Conservation (phyloP, 1,140 invertebrate genomes). For the Drosophila hydei region DNA sequence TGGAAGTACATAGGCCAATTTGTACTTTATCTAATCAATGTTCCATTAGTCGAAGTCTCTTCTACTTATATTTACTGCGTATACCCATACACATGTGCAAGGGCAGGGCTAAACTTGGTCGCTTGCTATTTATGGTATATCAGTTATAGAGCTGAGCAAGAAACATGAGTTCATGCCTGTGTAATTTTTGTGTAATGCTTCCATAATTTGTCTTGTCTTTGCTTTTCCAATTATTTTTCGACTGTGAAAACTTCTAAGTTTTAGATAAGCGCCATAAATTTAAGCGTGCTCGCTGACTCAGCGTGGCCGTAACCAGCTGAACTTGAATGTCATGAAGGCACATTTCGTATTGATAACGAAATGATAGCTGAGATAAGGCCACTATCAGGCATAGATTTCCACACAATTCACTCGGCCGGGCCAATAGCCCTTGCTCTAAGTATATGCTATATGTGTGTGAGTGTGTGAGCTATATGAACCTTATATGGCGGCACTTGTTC, state of each 20-base stretch:
- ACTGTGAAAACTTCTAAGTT: background rate
- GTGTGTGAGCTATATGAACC: constrained; percentile 9
- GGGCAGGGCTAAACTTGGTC: no score
- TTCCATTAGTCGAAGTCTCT: constrained; percentile 32
- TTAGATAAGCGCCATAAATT: constrained; percentile 24
- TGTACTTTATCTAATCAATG: constrained; percentile 38
- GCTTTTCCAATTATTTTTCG: background rate
- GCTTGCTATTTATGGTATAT: constrained; percentile 22
- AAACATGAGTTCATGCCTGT: constrained; percentile 41
- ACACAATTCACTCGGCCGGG: constrained; percentile 14
- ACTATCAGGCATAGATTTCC: constrained; percentile 67
- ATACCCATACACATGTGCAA: background rate
- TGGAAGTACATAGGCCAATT: constrained; percentile 8
- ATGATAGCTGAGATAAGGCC: constrained; percentile 71
- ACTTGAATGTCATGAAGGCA: constrained; percentile 37
- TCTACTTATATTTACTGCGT: constrained; percentile 2
- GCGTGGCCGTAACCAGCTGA: constrained; percentile 8
- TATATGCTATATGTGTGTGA: background rate
- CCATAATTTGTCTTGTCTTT: constrained; percentile 24
- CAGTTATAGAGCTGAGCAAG: constrained; percentile 47
- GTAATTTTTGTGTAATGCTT: constrained; percentile 34
- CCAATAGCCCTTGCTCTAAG: constrained; percentile 5
- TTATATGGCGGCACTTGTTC: constrained; percentile 12
- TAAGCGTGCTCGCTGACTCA: constrained; percentile 24
- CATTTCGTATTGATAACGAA: constrained; percentile 56